phyloP scores from a whole-genome alignment of 2,888 invertebrate genomes.

The Aphidius colemani region DNA sequence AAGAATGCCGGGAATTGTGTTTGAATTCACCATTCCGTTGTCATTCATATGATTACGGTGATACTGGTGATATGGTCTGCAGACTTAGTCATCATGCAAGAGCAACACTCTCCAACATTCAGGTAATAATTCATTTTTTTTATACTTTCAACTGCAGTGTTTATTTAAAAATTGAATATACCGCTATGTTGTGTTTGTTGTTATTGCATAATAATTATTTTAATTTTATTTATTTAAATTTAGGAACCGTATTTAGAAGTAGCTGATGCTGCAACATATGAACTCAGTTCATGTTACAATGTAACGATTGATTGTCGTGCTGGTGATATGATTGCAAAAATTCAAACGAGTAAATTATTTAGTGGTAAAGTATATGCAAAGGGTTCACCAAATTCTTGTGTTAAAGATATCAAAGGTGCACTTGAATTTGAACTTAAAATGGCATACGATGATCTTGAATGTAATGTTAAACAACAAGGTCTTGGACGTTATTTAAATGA shows the following conservation, averaged over 20 bases:
- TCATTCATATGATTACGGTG: constrained; percentile 92
- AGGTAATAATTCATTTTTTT: constrained; percentile 62
- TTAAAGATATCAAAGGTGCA: constrained; percentile 84
- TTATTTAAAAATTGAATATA: neutral
- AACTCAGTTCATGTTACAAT: constrained; percentile 91
- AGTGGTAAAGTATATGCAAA: constrained; percentile 95
- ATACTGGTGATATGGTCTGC: constrained; percentile 92
- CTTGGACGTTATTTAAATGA: constrained; percentile 87
- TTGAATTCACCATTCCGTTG: constrained; percentile 85
- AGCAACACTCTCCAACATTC: constrained; percentile 85
- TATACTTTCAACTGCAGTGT: neutral
- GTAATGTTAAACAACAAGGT: constrained; percentile 88
- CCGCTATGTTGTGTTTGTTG: neutral
- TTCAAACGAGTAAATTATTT: constrained; percentile 89
- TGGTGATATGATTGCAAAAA: constrained; percentile 90
- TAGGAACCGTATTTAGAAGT: constrained; percentile 89
- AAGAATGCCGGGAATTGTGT: constrained; percentile 87
- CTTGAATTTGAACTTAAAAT: constrained; percentile 90
- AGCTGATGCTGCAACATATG: constrained; percentile 89
- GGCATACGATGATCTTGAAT: constrained; percentile 90
- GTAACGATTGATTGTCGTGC: constrained; percentile 91
- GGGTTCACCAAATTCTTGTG: constrained; percentile 90
- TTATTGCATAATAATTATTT: neutral
- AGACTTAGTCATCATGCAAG: constrained; percentile 89
- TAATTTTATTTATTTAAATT: constrained; percentile 36